A percentile compares a stretch with the other conserved stretches of the same genome.
Conservation (phyloP, 1,140 invertebrate species). For the Brevipalpus yothersi region DNA sequence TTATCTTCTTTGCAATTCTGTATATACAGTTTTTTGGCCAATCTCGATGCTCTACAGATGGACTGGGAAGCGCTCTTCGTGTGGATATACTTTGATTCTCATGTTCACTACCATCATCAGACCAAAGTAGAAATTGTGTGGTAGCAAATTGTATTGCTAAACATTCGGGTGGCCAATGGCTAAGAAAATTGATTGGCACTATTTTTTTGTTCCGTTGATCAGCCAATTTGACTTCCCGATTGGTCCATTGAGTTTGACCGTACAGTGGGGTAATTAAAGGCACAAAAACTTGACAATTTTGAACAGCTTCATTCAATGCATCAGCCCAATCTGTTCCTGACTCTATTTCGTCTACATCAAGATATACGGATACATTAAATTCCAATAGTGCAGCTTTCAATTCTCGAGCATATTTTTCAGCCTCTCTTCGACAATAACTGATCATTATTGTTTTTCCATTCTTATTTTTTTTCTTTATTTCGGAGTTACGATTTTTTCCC, state of each 20-base stretch:
- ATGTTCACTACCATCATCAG: slow-evolving; percentile 3
- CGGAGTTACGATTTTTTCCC: no score
- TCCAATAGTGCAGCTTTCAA: slow-evolving; percentile 19
- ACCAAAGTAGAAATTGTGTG: slow-evolving; percentile 17
- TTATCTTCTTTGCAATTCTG: background rate
- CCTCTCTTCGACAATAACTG: slow-evolving; percentile 23
- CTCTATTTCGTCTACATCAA: slow-evolving; percentile 25
- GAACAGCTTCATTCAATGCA: slow-evolving; percentile 23
- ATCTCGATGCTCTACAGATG: background rate
- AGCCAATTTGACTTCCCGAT: slow-evolving; percentile 26
- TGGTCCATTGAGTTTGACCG: slow-evolving; percentile 26
- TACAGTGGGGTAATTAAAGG: slow-evolving; percentile 23
- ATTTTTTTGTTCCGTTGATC: slow-evolving; percentile 24
- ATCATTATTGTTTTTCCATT: slow-evolving; percentile 21
- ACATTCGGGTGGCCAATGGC: slow-evolving; percentile 22
- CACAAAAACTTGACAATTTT: slow-evolving; percentile 23
- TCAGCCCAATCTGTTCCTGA: slow-evolving; percentile 25
- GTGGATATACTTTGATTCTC: background rate
- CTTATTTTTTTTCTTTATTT: background rate
- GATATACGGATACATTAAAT: slow-evolving; percentile 20
- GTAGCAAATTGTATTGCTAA: slow-evolving; percentile 27
- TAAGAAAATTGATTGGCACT: slow-evolving; percentile 22
- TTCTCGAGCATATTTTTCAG: slow-evolving; percentile 21
- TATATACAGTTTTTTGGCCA: background rate
- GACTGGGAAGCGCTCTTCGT: background rate